phyloP scores from a whole-genome alignment of 2,797 vertebrate genomes.

The Clarias platycephalus region DNA sequence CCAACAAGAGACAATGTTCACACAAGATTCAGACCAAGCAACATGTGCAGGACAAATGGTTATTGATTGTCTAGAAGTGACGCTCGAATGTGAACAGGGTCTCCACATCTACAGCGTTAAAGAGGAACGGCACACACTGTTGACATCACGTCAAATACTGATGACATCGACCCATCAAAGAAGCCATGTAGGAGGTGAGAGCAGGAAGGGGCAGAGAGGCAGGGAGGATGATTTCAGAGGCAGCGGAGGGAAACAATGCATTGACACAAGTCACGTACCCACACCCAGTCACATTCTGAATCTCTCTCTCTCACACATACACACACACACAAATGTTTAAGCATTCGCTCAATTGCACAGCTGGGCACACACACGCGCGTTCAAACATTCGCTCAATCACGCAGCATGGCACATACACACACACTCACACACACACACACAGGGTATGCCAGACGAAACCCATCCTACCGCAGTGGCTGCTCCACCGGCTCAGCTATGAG shows the following conservation, averaged over 20 bases:
- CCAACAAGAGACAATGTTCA: constrained; percentile 53
- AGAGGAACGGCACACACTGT: constrained; percentile 55
- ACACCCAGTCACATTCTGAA: constrained; percentile 32
- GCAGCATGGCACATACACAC: constrained; percentile 24
- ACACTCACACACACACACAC: constrained; percentile 56
- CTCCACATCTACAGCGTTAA: constrained; percentile 55
- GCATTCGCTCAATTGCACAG: constrained; percentile 34
- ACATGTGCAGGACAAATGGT: constrained; percentile 31
- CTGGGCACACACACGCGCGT: constrained; percentile 27
- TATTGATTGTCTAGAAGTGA: constrained; percentile 55
- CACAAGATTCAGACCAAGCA: constrained; percentile 47
- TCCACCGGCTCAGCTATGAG: constrained; percentile 83
- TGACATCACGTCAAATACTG: constrained; percentile 55
- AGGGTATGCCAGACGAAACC: constrained; percentile 70
- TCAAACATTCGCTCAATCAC: constrained; percentile 44
- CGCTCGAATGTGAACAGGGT: constrained; percentile 54
- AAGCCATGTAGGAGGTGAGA: constrained; percentile 50
- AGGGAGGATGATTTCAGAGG: constrained; percentile 40
- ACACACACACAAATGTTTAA: background rate
- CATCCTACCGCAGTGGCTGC: constrained; percentile 82
- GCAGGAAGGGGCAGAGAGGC: constrained; percentile 27
- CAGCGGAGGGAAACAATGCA: constrained; percentile 27
- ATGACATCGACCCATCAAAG: constrained; percentile 61
- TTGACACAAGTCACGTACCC: constrained; percentile 40
- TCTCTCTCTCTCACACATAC: constrained; percentile 44